Percentiles rank a stretch among this genome's conserved stretches.
phyloP scores from a whole-genome alignment of 2,888 invertebrate species.

The Chymomyza amoena region DNA sequence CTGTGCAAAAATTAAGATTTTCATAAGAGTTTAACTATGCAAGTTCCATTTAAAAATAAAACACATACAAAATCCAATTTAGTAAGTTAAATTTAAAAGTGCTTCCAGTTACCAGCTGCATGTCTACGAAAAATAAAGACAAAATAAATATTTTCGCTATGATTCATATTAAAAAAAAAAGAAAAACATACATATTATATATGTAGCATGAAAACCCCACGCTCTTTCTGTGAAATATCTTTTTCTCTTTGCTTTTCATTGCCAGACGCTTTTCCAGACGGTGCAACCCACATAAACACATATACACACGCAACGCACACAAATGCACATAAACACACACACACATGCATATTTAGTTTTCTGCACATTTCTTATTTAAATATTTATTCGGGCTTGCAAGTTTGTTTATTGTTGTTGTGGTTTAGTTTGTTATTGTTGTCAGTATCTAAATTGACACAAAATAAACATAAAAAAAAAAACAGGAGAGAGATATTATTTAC shows the following conservation, averaged over 20 bases:
- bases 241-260: background rate
- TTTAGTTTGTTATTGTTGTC: background rate
- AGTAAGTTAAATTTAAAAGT: background rate
- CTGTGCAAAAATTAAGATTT: too few species aligned
- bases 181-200: background rate
- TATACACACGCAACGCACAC: too few species aligned
- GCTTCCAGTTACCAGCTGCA: background rate
- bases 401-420: constrained; percentile 45
- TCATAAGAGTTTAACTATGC: too few species aligned
- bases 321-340: background rate
- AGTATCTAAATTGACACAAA: constrained; percentile 54
- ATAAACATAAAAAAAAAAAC: constrained; percentile 27
- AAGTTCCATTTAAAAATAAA: too few species aligned
- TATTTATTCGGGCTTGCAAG: constrained; percentile 54
- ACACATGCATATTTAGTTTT: constrained; percentile 28
- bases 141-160: background rate
- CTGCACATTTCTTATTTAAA: constrained; percentile 55
- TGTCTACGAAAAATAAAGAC: background rate
- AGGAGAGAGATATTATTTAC: constrained; percentile 15
- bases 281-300: constrained; percentile 12
- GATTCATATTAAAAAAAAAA: background rate
- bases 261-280: constrained; percentile 15
- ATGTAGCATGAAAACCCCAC: constrained; percentile 20
- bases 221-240: constrained; percentile 2
- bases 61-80: background rate